Conservation (phyloP, 2,888 invertebrate species). For the Baccha elongata region DNA sequence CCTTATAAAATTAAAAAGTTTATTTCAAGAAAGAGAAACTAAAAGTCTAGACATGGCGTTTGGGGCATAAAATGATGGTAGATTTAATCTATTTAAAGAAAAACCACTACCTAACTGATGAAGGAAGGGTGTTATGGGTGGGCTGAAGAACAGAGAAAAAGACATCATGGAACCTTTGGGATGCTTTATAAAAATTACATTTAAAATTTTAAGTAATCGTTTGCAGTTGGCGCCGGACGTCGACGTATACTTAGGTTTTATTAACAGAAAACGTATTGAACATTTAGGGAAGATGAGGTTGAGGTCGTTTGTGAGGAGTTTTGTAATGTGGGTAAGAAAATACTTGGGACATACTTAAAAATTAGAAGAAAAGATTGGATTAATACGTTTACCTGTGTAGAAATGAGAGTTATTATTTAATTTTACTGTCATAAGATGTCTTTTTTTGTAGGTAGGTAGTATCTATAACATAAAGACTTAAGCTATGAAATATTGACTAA, state of each 20-base stretch:
- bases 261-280: not conserved
- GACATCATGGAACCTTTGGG: not conserved
- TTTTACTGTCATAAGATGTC: too few species aligned
- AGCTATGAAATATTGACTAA: too few species aligned
- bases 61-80: too few species aligned
- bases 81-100: slow-evolving; percentile 23
- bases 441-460: too few species aligned
- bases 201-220: not conserved
- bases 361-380: too few species aligned
- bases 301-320: not conserved
- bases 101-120: slow-evolving; percentile 8
- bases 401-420: too few species aligned
- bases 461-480: too few species aligned
- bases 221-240: not conserved
- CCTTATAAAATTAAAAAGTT: slow-evolving; percentile 38
- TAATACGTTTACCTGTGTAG: too few species aligned
- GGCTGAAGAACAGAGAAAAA: not conserved
- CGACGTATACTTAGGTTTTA: slow-evolving; percentile 3
- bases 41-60: slow-evolving; percentile 36
- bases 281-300: not conserved
- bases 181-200: not conserved
- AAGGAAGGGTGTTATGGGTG: not conserved
- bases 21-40: slow-evolving; percentile 11
- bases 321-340: too few species aligned
- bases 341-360: too few species aligned